phyloP scores from a whole-genome alignment of 2,797 vertebrate species.

The Acropternis orthonyx region DNA sequence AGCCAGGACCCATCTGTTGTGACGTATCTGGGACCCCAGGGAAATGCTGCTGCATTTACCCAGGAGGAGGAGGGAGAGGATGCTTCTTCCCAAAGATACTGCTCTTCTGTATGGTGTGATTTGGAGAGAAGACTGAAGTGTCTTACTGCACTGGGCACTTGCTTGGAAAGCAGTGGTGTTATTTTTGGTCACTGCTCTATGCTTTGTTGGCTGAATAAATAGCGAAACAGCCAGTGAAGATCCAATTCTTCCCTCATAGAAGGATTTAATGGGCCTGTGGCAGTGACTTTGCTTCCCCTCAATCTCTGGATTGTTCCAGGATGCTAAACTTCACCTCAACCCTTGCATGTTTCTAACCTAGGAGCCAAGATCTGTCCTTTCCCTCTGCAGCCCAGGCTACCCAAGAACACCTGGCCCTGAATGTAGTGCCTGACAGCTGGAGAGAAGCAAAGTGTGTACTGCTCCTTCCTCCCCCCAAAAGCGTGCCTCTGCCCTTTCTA shows the following conservation, averaged over 20 bases:
- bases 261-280: not conserved
- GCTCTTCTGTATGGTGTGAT: not conserved
- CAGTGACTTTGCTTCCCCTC: not conserved
- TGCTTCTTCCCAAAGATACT: not conserved
- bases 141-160: not conserved
- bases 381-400: not conserved
- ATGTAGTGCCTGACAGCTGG: rapidly evolving
- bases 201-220: not conserved
- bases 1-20: not conserved
- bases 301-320: not conserved
- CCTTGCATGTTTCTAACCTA: not conserved
- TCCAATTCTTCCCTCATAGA: not conserved
- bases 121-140: not conserved
- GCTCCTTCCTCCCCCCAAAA: not conserved
- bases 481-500: not conserved
- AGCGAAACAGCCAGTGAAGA: not conserved
- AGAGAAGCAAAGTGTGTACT: not conserved
- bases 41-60: not conserved
- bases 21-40: not conserved
- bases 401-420: not conserved
- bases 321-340: not conserved
- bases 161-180: not conserved
- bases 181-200: not conserved
- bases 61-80: not conserved
- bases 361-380: not conserved